Conservation (phyloP, 2,797 vertebrate genomes). For the Oreochromis mossambicus region DNA sequence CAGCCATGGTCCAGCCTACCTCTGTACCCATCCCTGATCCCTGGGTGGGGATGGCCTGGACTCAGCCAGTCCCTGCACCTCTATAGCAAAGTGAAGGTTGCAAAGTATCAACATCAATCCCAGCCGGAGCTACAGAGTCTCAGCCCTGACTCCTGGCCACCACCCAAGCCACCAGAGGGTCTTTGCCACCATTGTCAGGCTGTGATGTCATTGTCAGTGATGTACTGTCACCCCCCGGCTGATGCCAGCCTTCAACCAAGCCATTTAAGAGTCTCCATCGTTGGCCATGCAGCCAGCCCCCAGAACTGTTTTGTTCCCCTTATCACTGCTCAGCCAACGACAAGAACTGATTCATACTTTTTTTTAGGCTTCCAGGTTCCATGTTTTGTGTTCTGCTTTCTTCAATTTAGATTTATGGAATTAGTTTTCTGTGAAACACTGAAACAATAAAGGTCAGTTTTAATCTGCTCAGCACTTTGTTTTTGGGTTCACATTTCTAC, state of each 20-base stretch:
- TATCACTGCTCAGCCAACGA: background rate
- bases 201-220: background rate
- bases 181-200: background rate
- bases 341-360: background rate
- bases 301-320: background rate
- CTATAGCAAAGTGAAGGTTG: background rate
- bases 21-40: background rate
- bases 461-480: background rate
- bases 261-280: background rate
- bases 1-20: background rate
- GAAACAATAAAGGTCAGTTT: background rate
- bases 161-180: background rate
- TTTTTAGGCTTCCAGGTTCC: background rate
- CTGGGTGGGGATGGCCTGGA: background rate
- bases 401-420: background rate
- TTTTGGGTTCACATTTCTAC: background rate
- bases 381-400: background rate
- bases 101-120: background rate
- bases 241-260: background rate
- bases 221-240: background rate
- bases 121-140: background rate
- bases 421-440: background rate
- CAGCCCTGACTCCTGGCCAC: background rate
- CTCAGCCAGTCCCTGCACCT: background rate
- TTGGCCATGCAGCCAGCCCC: too few species aligned